Conservation (phyloP, 2,797 vertebrate genomes). For the Sebastolobus altivelis region DNA sequence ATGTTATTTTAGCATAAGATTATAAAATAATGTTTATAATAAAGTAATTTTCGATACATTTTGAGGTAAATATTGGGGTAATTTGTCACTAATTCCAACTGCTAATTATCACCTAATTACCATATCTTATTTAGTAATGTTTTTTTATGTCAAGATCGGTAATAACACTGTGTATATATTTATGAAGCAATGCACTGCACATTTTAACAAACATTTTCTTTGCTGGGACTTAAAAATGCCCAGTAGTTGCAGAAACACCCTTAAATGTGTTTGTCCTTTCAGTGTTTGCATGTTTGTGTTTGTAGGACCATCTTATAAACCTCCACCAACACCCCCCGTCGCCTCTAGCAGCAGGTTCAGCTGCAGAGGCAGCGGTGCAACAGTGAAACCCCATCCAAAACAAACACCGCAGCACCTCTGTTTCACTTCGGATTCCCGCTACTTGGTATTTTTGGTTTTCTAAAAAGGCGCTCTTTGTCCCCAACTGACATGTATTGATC, state of each 20-base stretch:
- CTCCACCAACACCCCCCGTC: constrained; percentile 1
- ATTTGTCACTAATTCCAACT: too few relatives aligned
- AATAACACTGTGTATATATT: too few relatives aligned
- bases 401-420: constrained; percentile 66
- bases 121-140: too few relatives aligned
- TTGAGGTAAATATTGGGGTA: too few relatives aligned
- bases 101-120: too few relatives aligned
- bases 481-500: constrained; percentile 44
- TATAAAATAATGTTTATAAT: too few relatives aligned
- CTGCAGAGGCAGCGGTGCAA: constrained; percentile 28
- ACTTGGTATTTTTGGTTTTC: constrained; percentile 58
- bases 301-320: constrained; percentile 40
- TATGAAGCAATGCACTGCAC: too few relatives aligned
- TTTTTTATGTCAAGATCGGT: too few relatives aligned
- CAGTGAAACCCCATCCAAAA: constrained; percentile 76
- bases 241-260: not conserved
- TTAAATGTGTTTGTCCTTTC: constrained; percentile 15
- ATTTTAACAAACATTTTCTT: too few relatives aligned
- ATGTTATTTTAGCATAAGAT: too few relatives aligned
- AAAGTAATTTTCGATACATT: too few relatives aligned
- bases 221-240: too few relatives aligned
- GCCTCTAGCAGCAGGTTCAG: constrained; percentile 40
- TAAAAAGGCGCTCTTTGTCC: constrained; percentile 74
- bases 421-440: constrained; percentile 61
- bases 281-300: constrained; percentile 34